Conservation (phyloP, 2,888 invertebrate species). For the Watsonalla cultraria region DNA sequence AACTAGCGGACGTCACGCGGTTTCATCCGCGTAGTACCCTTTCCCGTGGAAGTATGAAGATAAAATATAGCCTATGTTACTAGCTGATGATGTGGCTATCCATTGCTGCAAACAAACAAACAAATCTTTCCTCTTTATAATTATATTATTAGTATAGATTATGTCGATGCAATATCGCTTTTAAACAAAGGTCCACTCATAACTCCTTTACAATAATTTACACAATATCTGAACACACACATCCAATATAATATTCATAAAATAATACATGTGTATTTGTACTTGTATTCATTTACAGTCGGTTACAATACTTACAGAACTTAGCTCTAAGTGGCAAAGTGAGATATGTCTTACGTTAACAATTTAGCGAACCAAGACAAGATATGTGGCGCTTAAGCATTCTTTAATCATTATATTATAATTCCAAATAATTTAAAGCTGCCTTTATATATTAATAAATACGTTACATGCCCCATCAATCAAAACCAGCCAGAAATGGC, state of each 20-base stretch:
- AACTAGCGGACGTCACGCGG: too few species aligned
- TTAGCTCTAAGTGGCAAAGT: conserved; percentile 58
- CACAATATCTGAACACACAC: conserved; percentile 3
- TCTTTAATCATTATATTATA: conserved; percentile 22
- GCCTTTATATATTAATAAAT: conserved; percentile 29
- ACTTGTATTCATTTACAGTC: conserved; percentile 3
- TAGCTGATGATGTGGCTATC: too few species aligned
- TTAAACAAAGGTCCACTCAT: background rate
- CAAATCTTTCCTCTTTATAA: too few species aligned
- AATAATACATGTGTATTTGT: conserved; percentile 4
- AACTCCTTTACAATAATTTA: background rate
- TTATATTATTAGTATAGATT: too few species aligned
- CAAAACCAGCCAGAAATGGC: conserved; percentile 19
- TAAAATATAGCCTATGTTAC: too few species aligned
- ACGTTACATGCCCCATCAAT: conserved; percentile 25
- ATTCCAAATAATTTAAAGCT: conserved; percentile 58
- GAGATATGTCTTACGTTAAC: conserved; percentile 60
- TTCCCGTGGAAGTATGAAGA: too few species aligned
- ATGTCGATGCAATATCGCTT: too few species aligned
- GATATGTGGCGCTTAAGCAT: conserved; percentile 25
- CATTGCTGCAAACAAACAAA: too few species aligned
- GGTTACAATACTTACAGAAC: conserved; percentile 16
- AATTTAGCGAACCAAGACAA: conserved; percentile 30
- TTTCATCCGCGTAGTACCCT: too few species aligned
- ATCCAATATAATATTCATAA: background rate